phyloP scores from a whole-genome alignment of 2,113 vertebrate genomes.

The Polyodon spathula region DNA sequence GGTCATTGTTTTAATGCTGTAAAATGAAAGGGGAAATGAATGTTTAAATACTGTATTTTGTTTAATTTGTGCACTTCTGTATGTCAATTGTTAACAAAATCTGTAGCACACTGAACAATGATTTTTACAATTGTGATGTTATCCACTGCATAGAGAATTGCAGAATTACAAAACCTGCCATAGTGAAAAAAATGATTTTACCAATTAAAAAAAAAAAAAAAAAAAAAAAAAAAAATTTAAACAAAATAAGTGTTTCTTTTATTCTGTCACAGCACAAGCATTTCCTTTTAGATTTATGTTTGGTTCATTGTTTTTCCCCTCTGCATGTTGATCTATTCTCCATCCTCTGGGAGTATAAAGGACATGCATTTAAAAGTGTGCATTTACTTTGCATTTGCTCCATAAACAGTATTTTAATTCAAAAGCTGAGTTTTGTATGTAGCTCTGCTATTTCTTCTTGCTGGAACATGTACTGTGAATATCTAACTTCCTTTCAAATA shows the following conservation, averaged over 20 bases:
- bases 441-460: too few species aligned
- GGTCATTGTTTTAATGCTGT: slow-evolving; percentile 41
- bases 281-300: too few species aligned
- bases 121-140: slow-evolving; percentile 44
- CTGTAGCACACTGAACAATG: slow-evolving; percentile 44
- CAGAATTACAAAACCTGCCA: slow-evolving; percentile 44
- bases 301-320: too few species aligned
- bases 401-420: too few species aligned
- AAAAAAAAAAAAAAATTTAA: not conserved
- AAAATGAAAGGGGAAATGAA: slow-evolving; percentile 46
- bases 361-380: too few species aligned
- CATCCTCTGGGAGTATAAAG: too few species aligned
- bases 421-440: too few species aligned
- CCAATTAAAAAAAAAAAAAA: slow-evolving; percentile 60
- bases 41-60: slow-evolving; percentile 33
- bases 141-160: slow-evolving; percentile 37
- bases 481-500: too few species aligned
- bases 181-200: slow-evolving; percentile 47
- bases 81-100: slow-evolving; percentile 37
- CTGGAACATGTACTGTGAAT: too few species aligned
- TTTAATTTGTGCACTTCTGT: slow-evolving; percentile 38
- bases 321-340: too few species aligned
- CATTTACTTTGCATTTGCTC: too few species aligned
- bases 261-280: too few species aligned
- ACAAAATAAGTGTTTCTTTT: slow-evolving; percentile 1